These are phyloP conservation scores for Cybosia mesomella DNA, from an alignment of 2,888 invertebrate genomes.

Conservation along the genomic window DNA sequence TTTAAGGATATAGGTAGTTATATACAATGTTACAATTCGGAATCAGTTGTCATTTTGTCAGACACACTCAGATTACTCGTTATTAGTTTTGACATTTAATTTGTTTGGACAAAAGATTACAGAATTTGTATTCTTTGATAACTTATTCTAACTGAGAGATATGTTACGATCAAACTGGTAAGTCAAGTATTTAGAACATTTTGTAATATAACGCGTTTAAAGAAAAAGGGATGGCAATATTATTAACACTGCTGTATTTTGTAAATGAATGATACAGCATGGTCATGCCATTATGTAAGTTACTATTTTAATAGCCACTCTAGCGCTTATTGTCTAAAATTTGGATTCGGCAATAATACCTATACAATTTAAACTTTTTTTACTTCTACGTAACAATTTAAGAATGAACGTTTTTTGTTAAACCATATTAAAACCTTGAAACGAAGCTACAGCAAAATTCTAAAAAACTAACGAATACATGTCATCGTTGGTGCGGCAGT, in stretches of 20 bases:
- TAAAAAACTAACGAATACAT: background rate
- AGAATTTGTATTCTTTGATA: background rate
- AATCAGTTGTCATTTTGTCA: no score
- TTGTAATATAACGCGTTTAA: background rate
- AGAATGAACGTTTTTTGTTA: background rate
- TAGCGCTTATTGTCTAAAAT: background rate
- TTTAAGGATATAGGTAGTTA: background rate
- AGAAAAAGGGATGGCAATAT: background rate
- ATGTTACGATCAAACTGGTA: background rate
- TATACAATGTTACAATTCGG: no score
- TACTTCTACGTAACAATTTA: background rate
- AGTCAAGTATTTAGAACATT: background rate
- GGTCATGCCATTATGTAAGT: background rate
- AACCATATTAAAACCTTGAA: background rate
- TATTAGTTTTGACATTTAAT: background rate
- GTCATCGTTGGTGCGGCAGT: background rate
- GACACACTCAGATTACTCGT: no score
- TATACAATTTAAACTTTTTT: background rate
- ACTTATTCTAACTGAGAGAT: background rate
- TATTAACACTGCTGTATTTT: background rate
- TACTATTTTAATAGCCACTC: conserved; percentile 8
- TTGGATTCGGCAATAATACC: background rate
- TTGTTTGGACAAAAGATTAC: background rate
- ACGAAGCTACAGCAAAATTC: background rate
- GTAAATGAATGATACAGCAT: background rate